Base-by-base conservation (phyloP, 2,113 vertebrate genomes). In the Columba livia region DNA sequence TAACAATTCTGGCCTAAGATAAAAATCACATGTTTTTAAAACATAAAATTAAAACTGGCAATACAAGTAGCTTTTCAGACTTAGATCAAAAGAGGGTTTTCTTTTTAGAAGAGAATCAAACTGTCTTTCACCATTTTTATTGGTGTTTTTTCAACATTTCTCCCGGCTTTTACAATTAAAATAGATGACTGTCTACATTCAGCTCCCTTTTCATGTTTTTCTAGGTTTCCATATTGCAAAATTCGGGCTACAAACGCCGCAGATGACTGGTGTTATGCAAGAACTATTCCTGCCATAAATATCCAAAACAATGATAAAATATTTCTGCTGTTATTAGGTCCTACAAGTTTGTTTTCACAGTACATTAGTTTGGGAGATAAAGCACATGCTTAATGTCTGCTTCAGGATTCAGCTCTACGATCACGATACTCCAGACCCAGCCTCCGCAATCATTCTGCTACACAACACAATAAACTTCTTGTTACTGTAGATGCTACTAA, bases 11-110 rank as follows among this genome's bases (percentile, higher is more conserved):
- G 94, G 93, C 91, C 85, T 61, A 66, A 95, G 93, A 96, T 91
- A 96, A 97, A 96, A 97, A 97, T 96, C 96, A 92, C 93, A 97
- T 96, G 95, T 96, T 96, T 96, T 97, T 91, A 95, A 95, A 96
- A 95, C 90, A 95, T 81, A 91, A 95, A 96, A 93, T 91, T 93
- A 91, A 94, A 96, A 96, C 50, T 96, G 85, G 94, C 96, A 96
- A 95, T 89, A 94, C 88, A 88, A 97, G 88, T 94, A 97, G 96
- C 93, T 96, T 93, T 91, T 90, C 85, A 96, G 94, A 88, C 90
- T 91, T 29, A 95, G 94, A 96, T 96, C 93, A 97, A 96, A 97
- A 95, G 92, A 93, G 56, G n/a, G 53, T 25, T 88, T 94, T 94
- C 72, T 89, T 74, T 89, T 94, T 24, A 81, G 53, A 92, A 88